Conservation (phyloP, 2,113 vertebrate genomes). For the Dendrocopos noguchii region DNA sequence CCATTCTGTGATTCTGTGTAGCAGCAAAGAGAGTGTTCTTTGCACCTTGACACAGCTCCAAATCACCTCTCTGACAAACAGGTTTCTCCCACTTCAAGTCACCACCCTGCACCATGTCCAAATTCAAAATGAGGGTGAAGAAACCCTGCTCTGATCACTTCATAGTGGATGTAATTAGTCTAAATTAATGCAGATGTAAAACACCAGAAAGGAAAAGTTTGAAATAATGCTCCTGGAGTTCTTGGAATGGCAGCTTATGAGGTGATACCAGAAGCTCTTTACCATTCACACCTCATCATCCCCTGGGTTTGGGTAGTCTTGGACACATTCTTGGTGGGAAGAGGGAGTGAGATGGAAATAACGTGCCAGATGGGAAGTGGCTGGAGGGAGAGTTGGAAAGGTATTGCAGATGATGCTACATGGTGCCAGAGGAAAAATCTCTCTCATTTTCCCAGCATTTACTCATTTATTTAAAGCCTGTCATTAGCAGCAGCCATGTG, state of each 20-base stretch:
- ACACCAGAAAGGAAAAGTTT: background rate
- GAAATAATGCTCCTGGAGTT: background rate
- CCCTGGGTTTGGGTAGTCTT: background rate
- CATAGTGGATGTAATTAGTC: background rate
- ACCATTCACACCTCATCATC: background rate
- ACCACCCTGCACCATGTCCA: background rate
- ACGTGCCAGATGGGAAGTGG: conserved; percentile 5
- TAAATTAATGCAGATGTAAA: background rate
- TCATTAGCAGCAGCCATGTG: background rate
- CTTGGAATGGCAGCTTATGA: rapidly evolving
- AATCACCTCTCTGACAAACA: rapidly evolving
- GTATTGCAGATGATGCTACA: background rate
- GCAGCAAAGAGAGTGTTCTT: background rate
- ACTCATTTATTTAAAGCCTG: background rate
- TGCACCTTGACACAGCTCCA: rapidly evolving
- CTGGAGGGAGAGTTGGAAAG: background rate
- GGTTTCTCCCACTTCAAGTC: background rate
- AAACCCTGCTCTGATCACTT: background rate
- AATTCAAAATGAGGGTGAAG: background rate
- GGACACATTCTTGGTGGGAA: background rate
- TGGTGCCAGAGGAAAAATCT: conserved; percentile 2
- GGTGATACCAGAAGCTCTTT: background rate
- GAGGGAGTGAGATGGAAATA: conserved; percentile 3
- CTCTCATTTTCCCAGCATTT: background rate
- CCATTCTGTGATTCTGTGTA: too few relatives aligned